Base-by-base conservation (phyloP, 2,797 vertebrate species). In the Amblyopsis hoosieri region DNA sequence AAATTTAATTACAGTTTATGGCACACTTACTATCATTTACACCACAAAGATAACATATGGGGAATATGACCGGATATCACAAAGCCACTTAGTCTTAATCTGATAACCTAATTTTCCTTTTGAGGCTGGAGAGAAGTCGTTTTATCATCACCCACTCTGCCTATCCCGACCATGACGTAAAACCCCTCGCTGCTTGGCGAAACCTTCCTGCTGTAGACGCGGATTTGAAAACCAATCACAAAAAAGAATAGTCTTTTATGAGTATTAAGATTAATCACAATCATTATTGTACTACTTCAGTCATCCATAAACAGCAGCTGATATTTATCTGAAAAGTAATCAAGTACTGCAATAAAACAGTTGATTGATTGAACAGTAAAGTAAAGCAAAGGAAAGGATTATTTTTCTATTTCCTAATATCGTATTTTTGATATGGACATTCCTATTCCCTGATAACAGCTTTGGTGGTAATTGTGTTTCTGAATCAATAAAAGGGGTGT, bases 1-100 rank as follows among this genome's bases (percentile, higher is more conserved):
- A 87, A 90, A 91, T 87, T 83, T 62, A 83, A 84, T 89, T 87
- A 86, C 5, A 10, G 37, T 78, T 86, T 83, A 90, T 91, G 87
- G 82, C 23, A 45, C 69, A 45, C 79, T 84, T 88, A 87, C 84
- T 73, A 83, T 86, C 81, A 85, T 79, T 79, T 59, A 71, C 47
- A 74, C 79, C 78, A 65, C 80, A 72, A 59, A 64, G 69, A 79
- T 74, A 75, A 80, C 42, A 56, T 51, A 11, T 17, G 7, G 66
- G 47, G 75, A 69, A 87, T 69, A 66, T 64, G 80, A 89, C 73
- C 75, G 37, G 70, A 64, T 72, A 73, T 78, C 54, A 48, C 66
- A 72, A 60, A 75, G 72, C 79, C 77, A 74, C 75, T 83, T 65
- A 52, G 74, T 60, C 62, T 73, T 45, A 5, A 75, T 79, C 85